Base-by-base conservation (phyloP, 2,797 vertebrate genomes). In the Setipinna tenuifilis region DNA sequence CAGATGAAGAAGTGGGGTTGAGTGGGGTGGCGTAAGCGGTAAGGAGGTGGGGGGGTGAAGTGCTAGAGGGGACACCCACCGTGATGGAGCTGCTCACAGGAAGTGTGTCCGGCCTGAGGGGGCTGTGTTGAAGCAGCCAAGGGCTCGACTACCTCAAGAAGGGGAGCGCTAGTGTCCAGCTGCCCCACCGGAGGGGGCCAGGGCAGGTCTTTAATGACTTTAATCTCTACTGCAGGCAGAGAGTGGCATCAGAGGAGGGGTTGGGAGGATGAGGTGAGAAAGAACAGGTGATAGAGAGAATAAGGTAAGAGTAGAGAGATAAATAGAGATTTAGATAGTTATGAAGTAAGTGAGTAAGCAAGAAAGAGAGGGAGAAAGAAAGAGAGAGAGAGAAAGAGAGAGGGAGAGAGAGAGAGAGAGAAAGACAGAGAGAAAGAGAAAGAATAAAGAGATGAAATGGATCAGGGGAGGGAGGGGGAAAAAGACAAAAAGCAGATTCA, bases 191-290 rank as follows among this genome's bases (percentile, higher is more conserved):
- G 98, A 1, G 98, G 98, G 87, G 98, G 98, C 98, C 98, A 99
- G 35, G 98, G 98, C 92, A 99, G 96, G 95, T 99, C 98, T 97
- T 98, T 98, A 96, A 98, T 98, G 94, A 98, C 98, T 96, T 99
- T 99, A 96, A 99, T 98, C 96, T 99, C 98, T 95, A 99, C 98
- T 99, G 96, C 96, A 96, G 94, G 89, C 89, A 90, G 84, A 83
- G 89, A 90, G 89, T 21, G 84, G 87, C 88, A 88, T 84, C 88
- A 89, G 87, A 90, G 83, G 85, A 35, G 89, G 85, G 90, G 85
- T 88, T 71, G 88, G 86, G 84, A 84, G 86, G 91, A 87, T 93
- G 91, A 92, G 85, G 88, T 89, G 93, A 84, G 16, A 21, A 86
- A 89, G 83, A 19, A 88, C 86, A 89, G 88, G 10, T 19, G 78